A percentile compares a stretch with the other conserved stretches of the same genome.
Evolutionary conservation across 2,797 vertebrate genomes (phyloP).

Genomic region (Cyprinella venusta): DNA sequence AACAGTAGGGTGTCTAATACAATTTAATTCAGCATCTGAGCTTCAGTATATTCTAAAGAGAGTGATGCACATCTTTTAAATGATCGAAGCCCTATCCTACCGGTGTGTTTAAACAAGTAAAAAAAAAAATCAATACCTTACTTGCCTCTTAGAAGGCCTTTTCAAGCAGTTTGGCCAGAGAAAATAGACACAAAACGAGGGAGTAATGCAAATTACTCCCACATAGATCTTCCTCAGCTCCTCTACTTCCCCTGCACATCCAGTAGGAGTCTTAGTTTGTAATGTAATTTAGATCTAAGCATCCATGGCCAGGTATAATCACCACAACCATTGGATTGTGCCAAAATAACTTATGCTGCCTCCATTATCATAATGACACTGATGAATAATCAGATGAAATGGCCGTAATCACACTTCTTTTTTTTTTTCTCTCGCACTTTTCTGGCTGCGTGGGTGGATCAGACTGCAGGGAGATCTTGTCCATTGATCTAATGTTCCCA

Average conservation of each 20-base stretch:
- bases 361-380: conserved; percentile 82
- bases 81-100: conserved; percentile 34
- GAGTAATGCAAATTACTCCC: conserved; percentile 50
- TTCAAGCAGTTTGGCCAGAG: conserved; percentile 52
- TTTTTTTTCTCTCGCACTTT: background rate
- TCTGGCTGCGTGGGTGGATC: conserved; percentile 57
- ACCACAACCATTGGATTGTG: conserved; percentile 57
- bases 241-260: conserved; percentile 30
- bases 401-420: conserved; percentile 48
- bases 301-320: conserved; percentile 52
- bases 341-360: conserved; percentile 72
- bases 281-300: conserved; percentile 46
- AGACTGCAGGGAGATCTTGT: conserved; percentile 48
- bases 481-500: conserved; percentile 49
- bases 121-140: conserved; percentile 57
- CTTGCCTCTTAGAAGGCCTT: conserved; percentile 53
- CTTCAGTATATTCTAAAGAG: background rate
- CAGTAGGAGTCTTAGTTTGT: conserved; percentile 34
- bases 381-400: conserved; percentile 75
- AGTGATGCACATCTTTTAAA: conserved; percentile 22
- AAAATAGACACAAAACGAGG: conserved; percentile 51
- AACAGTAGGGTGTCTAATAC: background rate
- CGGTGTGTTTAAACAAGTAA: conserved; percentile 40
- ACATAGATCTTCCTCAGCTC: conserved; percentile 40
- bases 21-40: background rate